phyloP scores from a whole-genome alignment of 1,140 invertebrate genomes.

The Anagrus nilaparvatae region DNA sequence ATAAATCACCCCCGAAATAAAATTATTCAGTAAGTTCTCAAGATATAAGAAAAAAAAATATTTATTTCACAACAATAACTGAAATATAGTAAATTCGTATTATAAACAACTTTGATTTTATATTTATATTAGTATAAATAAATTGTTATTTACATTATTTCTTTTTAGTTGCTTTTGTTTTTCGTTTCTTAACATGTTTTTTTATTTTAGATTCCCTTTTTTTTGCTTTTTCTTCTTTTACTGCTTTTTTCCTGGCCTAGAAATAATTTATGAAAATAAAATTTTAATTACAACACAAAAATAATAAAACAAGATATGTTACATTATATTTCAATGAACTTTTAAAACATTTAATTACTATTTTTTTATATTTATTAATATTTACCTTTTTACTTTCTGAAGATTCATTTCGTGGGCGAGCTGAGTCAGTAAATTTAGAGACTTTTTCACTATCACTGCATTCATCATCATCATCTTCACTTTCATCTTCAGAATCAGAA shows the following conservation, averaged over 20 bases:
- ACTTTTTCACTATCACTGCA: constrained; percentile 39
- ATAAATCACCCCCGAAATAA: too few species aligned
- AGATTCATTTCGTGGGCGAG: constrained; percentile 78
- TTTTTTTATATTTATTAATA: background rate
- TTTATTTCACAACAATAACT: too few species aligned
- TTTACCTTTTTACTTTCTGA: constrained; percentile 69
- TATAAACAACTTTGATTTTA: too few species aligned
- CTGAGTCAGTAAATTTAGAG: constrained; percentile 54
- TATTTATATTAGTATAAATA: too few species aligned
- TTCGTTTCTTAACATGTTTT: constrained; percentile 91
- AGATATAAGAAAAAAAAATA: too few species aligned
- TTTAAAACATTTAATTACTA: constrained; percentile 4
- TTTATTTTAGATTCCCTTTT: constrained; percentile 88
- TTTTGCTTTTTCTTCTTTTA: constrained; percentile 82
- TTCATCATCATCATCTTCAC: constrained; percentile 39
- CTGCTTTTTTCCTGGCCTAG: constrained; percentile 67
- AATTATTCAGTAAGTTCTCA: too few species aligned
- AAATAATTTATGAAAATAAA: constrained; percentile 16
- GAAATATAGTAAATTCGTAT: too few species aligned
- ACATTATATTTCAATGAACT: too few species aligned
- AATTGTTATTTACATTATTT: too few species aligned
- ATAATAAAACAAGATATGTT: background rate
- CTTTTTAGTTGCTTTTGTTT: constrained; percentile 50
- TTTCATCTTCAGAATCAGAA: constrained; percentile 30
- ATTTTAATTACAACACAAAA: constrained; percentile 1